These are phyloP conservation scores for Cremastinae sp. DNA, from an alignment of 2,888 invertebrate genomes.

Conservation along the genomic window DNA sequence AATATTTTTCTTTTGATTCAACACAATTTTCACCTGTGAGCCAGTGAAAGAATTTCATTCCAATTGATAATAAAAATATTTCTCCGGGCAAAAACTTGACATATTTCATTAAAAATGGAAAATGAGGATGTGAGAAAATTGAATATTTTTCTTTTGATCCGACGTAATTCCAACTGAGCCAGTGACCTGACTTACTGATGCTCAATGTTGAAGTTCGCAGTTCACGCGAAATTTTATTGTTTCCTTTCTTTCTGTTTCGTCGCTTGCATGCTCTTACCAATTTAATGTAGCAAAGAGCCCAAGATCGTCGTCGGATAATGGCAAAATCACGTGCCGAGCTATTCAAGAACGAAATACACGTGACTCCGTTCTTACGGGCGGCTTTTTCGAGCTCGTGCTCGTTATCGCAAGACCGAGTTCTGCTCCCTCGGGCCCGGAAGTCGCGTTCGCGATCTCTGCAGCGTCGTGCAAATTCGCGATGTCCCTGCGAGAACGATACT, in stretches of 20 bases:
- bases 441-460: slow-evolving; percentile 57
- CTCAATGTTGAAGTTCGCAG: not conserved
- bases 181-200: slow-evolving; percentile 40
- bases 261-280: slow-evolving; percentile 31
- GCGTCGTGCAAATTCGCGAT: slow-evolving; percentile 49
- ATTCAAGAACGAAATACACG: slow-evolving; percentile 31
- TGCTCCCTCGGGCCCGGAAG: slow-evolving; percentile 47
- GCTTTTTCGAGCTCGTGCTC: slow-evolving; percentile 36
- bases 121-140: slow-evolving; percentile 29
- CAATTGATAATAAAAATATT: no score
- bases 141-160: slow-evolving; percentile 20
- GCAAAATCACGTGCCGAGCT: slow-evolving; percentile 43
- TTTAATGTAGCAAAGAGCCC: slow-evolving; percentile 15
- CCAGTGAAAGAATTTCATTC: no score
- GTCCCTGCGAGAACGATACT: not conserved
- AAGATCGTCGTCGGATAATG: slow-evolving; percentile 31
- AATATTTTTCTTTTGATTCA: no score
- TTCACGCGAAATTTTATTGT: slow-evolving; percentile 32
- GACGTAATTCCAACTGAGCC: slow-evolving; percentile 25
- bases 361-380: not conserved
- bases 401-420: slow-evolving; percentile 50
- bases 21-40: no score
- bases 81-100: no score
- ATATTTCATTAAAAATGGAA: slow-evolving; percentile 19
- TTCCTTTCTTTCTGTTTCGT: slow-evolving; percentile 20